Base-by-base conservation (phyloP, 2,888 invertebrate genomes). In the Diploptera punctata region DNA sequence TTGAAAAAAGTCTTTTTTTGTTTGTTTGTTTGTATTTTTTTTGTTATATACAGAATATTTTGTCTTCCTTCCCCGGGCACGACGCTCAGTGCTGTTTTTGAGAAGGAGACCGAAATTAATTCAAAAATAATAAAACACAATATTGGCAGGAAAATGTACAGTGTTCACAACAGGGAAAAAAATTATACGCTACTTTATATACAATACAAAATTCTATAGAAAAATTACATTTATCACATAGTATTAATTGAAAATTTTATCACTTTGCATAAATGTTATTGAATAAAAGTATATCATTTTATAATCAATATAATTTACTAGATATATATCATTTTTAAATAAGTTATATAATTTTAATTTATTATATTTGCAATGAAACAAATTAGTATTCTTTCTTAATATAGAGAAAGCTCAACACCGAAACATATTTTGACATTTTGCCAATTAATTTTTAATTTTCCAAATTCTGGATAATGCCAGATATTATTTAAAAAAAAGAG, bases 61-160 rank as follows among this genome's bases (percentile, higher is more conserved):
- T 62, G 72, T 72, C 74, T 73, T 80, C 80, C 81, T 81, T 83
- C 83, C 84, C 82, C 83, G 83, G 82, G 83, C 84, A 84, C 84
- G 84, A 83, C 82, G 81, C 81, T 83, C 79, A 82, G 84, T 84
- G 84, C 83, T 84, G 78, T 79, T 76, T 74, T 68, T 77, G 78
- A 79, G 79, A 80, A 79, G 77, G 77, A 76, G 73, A 76, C 75
- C 78, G 71, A 77, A 76, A 77, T 75, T 73, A 74, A 71, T 75
- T 67, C 49, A 71, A n/a, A 69, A 73, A 67, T 62, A 73, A 71
- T 60, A 57, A 68, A 73, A 73, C 71, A 71, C 72, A 73, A 72
- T 61, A 49, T 74, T 74, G 70, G 73, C 69, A 73, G 68, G 73
- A 68, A 68, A 57, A 74, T 69, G 26, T 69, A 72, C 72, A 72